phyloP scores from a whole-genome alignment of 2,113 vertebrate species.

The Eolophus roseicapilla region DNA sequence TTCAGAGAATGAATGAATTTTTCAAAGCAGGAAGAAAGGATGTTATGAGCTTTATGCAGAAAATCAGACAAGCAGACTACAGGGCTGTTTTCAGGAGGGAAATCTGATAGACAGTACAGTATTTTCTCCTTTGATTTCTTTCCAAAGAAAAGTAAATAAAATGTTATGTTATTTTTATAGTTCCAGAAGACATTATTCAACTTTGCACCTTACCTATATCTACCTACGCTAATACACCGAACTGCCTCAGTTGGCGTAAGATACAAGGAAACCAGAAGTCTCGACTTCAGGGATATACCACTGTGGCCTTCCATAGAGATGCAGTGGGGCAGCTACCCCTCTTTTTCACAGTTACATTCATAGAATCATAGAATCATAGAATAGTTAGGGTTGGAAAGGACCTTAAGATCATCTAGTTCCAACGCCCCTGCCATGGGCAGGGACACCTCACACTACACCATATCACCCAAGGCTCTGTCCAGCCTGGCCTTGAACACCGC shows the following conservation, averaged over 20 bases:
- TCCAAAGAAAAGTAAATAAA: not conserved
- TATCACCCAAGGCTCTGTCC: too few relatives aligned
- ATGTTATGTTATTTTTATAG: not conserved
- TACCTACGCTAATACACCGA: not conserved
- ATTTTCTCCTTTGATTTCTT: not conserved
- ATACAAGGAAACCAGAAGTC: not conserved
- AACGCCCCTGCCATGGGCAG: too few relatives aligned
- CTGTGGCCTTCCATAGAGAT: rapidly evolving
- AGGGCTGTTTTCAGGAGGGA: not conserved
- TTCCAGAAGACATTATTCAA: not conserved
- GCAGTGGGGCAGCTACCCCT: not conserved
- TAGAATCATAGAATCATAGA: too few relatives aligned
- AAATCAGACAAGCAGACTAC: not conserved
- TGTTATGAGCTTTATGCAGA: not conserved
- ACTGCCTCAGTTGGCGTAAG: not conserved
- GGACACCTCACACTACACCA: too few relatives aligned
- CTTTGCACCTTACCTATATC: not conserved
- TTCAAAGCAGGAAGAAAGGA: not conserved
- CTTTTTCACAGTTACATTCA: not conserved
- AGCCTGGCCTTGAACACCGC: too few relatives aligned
- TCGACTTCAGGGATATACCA: rapidly evolving
- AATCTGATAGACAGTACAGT: not conserved
- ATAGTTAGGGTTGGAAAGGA: too few relatives aligned
- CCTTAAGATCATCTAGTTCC: too few relatives aligned
- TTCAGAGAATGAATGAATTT: not conserved